phyloP scores from a whole-genome alignment of 2,797 vertebrate genomes.

The Cynopterus sphinx region DNA sequence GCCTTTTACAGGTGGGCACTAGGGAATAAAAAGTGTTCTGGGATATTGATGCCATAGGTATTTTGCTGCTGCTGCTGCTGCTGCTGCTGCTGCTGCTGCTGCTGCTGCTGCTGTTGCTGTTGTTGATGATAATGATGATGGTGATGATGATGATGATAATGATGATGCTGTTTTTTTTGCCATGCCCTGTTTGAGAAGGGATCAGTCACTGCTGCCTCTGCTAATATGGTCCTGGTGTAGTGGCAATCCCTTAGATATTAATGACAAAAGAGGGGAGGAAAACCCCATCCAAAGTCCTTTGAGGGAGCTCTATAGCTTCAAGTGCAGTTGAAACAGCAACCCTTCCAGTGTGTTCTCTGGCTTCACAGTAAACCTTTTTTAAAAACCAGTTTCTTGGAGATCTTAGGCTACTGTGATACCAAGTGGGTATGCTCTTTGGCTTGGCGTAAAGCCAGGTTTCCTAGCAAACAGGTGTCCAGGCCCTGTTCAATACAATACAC shows the following conservation, averaged over 20 bases:
- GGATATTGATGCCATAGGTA: neutral
- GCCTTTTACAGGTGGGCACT: conserved; percentile 44
- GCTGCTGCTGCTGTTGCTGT: no score
- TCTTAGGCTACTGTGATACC: conserved; percentile 52
- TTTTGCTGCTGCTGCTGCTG: no score
- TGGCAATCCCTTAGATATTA: conserved; percentile 41
- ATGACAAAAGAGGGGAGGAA: neutral
- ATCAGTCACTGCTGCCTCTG: neutral
- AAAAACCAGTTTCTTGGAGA: conserved; percentile 54
- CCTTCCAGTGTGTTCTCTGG: neutral
- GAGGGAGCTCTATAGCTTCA: conserved; percentile 31
- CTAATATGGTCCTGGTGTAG: neutral
- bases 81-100: no score
- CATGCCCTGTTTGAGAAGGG: conserved; percentile 8
- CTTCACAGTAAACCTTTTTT: conserved; percentile 20
- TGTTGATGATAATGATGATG: no score
- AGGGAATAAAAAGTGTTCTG: conserved; percentile 18
- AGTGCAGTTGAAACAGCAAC: neutral
- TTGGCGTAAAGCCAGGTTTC: conserved; percentile 50
- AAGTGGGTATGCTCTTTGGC: neutral
- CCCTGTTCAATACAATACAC: neutral
- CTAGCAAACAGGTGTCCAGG: conserved; percentile 51
- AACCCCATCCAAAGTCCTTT: neutral
- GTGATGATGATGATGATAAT: no score
- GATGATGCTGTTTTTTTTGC: neutral